These are phyloP conservation scores for Patella depressa DNA, from an alignment of 2,888 invertebrate genomes.

Conservation along the genomic window DNA sequence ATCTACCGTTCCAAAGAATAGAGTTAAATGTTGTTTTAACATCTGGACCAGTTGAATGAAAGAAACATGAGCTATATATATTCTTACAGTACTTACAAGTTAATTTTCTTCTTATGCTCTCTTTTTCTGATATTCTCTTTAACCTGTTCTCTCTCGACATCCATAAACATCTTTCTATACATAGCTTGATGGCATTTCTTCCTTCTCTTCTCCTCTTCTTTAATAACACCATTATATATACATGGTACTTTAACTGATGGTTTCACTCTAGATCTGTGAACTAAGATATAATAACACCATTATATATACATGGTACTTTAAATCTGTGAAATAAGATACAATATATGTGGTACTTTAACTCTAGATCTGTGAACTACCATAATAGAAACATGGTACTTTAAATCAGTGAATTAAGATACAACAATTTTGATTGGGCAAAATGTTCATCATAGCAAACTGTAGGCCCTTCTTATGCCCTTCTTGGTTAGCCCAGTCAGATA, in stretches of 20 bases:
- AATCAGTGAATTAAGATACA: slow-evolving; percentile 19
- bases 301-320: slow-evolving; percentile 38
- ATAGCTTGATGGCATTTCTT: slow-evolving; percentile 62
- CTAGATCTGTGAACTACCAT: slow-evolving; percentile 19
- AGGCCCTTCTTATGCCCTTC: not conserved
- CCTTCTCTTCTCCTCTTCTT: slow-evolving; percentile 53
- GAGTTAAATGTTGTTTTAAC: no score
- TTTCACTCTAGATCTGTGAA: slow-evolving; percentile 18
- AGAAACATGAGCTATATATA: no score
- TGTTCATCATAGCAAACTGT: not conserved
- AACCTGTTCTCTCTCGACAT: slow-evolving; percentile 68
- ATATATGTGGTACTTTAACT: slow-evolving; percentile 50
- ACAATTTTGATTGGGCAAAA: slow-evolving; percentile 15
- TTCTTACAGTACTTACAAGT: slow-evolving; percentile 39
- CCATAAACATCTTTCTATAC: slow-evolving; percentile 68
- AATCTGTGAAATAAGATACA: slow-evolving; percentile 21
- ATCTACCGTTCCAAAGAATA: no score
- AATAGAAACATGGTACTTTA: slow-evolving; percentile 38
- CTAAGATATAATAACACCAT: slow-evolving; percentile 2
- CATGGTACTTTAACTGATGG: slow-evolving; percentile 43
- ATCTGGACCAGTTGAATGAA: no score
- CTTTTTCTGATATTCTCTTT: slow-evolving; percentile 64
- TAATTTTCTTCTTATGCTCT: slow-evolving; percentile 59
- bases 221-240: slow-evolving; percentile 58
- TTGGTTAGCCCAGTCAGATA: not conserved